Percentiles rank a stretch among this genome's conserved stretches.
Evolutionary conservation across 2,888 invertebrate genomes (phyloP).

Genomic region (Congeria kusceri): DNA sequence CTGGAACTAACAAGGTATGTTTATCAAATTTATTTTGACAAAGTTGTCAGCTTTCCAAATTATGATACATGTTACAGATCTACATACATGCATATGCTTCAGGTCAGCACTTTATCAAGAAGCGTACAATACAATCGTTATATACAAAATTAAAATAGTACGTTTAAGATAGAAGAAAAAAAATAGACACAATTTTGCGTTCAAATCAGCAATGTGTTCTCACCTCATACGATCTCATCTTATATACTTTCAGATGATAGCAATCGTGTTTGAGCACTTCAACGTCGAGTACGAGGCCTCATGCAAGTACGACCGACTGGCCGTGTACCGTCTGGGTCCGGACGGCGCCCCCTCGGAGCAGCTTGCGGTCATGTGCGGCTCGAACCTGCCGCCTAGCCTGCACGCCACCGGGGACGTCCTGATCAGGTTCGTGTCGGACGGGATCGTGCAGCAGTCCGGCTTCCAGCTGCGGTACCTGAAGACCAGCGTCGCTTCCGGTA

Average conservation of each 20-base stretch:
- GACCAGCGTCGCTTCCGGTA: slow-evolving; percentile 23
- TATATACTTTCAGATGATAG: slow-evolving; percentile 31
- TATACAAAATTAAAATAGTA: too few species aligned
- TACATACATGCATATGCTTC: too few species aligned
- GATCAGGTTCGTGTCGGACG: slow-evolving; percentile 64
- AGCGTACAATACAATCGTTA: too few species aligned
- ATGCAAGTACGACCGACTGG: slow-evolving; percentile 58
- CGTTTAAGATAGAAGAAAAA: too few species aligned
- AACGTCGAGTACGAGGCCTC: slow-evolving; percentile 48
- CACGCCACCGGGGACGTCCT: slow-evolving; percentile 50
- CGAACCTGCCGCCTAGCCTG: slow-evolving; percentile 49
- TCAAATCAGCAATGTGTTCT: too few species aligned
- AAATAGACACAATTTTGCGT: too few species aligned
- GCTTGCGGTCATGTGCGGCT: slow-evolving; percentile 47
- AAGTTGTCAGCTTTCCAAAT: too few species aligned
- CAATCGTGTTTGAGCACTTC: slow-evolving; percentile 52
- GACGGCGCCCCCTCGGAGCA: background rate
- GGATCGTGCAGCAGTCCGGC: slow-evolving; percentile 47
- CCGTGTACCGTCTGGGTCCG: slow-evolving; percentile 28
- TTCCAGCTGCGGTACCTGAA: slow-evolving; percentile 60
- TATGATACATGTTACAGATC: too few species aligned
- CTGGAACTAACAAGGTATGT: too few species aligned
- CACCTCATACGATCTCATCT: too few species aligned
- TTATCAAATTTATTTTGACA: slow-evolving; percentile 3
- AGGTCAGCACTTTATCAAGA: too few species aligned